Conservation (phyloP, 2,888 invertebrate genomes). For the Drosophila neotestacea region DNA sequence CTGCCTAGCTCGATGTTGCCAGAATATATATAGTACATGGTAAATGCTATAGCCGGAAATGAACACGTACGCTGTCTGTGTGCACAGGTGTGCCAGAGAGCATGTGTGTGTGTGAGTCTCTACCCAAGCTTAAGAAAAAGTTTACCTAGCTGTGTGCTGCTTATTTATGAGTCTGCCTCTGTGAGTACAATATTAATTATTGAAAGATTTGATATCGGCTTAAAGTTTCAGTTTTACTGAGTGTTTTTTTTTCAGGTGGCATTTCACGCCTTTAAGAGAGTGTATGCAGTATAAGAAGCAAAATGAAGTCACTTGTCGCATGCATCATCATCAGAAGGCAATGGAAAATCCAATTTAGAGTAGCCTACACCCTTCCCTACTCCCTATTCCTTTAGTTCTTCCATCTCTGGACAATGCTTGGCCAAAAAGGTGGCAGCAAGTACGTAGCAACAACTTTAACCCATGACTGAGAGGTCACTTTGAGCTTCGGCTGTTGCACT, state of each 20-base stretch:
- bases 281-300: constrained; percentile 30
- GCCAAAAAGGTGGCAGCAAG: constrained; percentile 17
- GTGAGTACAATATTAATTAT: constrained; percentile 72
- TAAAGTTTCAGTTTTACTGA: constrained; percentile 60
- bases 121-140: constrained; percentile 17
- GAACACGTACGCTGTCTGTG: constrained; percentile 69
- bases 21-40: constrained; percentile 75
- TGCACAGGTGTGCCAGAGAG: constrained; percentile 21
- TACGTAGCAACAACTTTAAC: constrained; percentile 34
- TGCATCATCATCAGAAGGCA: constrained; percentile 51
- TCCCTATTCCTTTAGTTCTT: no score
- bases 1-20: constrained; percentile 47
- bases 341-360: constrained; percentile 70
- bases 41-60: constrained; percentile 78
- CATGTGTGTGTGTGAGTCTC: constrained; percentile 36
- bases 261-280: constrained; percentile 1
- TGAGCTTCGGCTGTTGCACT: constrained; percentile 58
- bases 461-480: constrained; percentile 28
- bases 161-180: constrained; percentile 40
- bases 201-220: constrained; percentile 78
- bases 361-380: constrained; percentile 8
- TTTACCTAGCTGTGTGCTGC: constrained; percentile 4
- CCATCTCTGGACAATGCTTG: background rate
- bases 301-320: constrained; percentile 74
- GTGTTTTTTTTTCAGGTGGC: constrained; percentile 25